Percentiles rank a stretch among this genome's conserved stretches.
These are phyloP conservation scores for Sympetrum striolatum DNA, from an alignment of 2,888 invertebrate species.

Conservation along the genomic window DNA sequence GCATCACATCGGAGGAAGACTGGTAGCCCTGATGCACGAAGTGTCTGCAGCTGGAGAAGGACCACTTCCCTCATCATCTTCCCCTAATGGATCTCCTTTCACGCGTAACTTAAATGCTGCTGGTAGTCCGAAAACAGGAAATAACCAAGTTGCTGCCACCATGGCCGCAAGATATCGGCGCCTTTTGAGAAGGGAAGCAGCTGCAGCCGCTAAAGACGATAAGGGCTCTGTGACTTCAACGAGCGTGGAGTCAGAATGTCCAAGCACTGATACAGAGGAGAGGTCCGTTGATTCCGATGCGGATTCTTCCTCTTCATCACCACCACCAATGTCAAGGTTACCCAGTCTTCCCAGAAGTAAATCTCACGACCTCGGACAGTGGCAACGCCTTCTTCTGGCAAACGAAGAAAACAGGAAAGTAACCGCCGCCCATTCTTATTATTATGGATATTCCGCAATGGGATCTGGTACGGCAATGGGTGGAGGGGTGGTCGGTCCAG, in stretches of 20 bases:
- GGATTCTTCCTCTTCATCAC: conserved; percentile 25
- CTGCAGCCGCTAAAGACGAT: conserved; percentile 41
- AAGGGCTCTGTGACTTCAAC: conserved; percentile 47
- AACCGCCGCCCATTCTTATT: conserved; percentile 5
- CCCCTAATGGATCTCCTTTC: conserved; percentile 50
- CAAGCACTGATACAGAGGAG: conserved; percentile 69
- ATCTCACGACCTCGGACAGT: conserved; percentile 71
- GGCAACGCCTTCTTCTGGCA: conserved; percentile 65
- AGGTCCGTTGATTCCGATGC: conserved; percentile 8
- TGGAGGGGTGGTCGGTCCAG: neutral
- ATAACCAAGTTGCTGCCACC: conserved; percentile 65
- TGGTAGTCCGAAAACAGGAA: conserved; percentile 66
- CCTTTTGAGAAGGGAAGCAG: conserved; percentile 3
- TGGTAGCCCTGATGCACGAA: conserved; percentile 91
- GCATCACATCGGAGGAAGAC: conserved; percentile 86
- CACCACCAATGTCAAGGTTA: neutral
- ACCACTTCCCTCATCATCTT: conserved; percentile 52
- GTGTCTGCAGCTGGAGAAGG: conserved; percentile 76
- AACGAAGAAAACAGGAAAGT: conserved; percentile 57
- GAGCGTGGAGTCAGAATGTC: conserved; percentile 67
- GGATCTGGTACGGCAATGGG: conserved; percentile 21
- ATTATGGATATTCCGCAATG: conserved; percentile 56
- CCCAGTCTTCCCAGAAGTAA: conserved; percentile 72
- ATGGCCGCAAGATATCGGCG: conserved; percentile 15
- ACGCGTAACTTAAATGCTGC: neutral